Conservation (phyloP, 2,113 vertebrate genomes). For the Phoenicopterus ruber region DNA sequence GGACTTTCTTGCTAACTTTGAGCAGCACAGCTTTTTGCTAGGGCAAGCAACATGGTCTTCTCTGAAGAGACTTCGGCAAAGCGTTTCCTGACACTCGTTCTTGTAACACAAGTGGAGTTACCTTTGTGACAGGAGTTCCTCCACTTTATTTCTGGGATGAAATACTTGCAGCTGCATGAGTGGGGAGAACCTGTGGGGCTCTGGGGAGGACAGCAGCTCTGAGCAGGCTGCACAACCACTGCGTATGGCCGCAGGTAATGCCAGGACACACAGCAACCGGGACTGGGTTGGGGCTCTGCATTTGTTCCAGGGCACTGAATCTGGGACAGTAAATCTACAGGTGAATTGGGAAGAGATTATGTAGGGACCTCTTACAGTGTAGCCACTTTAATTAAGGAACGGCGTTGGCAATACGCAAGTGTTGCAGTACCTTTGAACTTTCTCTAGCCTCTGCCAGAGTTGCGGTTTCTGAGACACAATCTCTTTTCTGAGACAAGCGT, state of each 20-base stretch:
- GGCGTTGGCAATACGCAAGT: not conserved
- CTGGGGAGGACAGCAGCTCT: not conserved
- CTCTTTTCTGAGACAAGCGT: not conserved
- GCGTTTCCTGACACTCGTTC: not conserved
- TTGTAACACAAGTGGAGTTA: not conserved
- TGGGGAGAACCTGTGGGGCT: not conserved
- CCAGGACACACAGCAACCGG: not conserved
- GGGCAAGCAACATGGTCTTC: not conserved
- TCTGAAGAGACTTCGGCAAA: not conserved
- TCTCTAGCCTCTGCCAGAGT: not conserved
- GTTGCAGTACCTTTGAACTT: not conserved
- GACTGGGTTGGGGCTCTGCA: not conserved
- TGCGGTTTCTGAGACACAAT: not conserved
- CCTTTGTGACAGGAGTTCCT: not conserved
- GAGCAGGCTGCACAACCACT: not conserved
- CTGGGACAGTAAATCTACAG: not conserved
- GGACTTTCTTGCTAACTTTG: not conserved
- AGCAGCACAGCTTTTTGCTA: not conserved
- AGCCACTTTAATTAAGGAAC: not conserved
- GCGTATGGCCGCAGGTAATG: fast-evolving
- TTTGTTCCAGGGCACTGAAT: not conserved
- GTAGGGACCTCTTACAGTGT: not conserved
- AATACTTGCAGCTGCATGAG: not conserved
- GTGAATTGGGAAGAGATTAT: not conserved
- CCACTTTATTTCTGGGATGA: not conserved